Evolutionary conservation across 1,140 invertebrate genomes (phyloP), one percentile per base, ranked within the genome.

Genomic region (Zaprionus ornatus): DNA sequence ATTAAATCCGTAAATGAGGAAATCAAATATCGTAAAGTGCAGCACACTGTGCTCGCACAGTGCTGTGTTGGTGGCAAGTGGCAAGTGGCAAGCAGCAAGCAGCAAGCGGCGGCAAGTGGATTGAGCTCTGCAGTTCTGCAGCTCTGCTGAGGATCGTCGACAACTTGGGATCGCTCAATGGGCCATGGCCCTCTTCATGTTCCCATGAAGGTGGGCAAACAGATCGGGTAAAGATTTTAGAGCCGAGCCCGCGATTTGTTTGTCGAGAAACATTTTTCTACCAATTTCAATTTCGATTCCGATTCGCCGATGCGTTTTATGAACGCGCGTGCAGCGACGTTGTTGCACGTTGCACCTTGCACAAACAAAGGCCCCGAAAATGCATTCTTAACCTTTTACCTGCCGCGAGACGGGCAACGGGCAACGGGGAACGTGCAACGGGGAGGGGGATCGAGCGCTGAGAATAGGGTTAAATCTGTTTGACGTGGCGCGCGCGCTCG

Each of bases 1-100:
- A 90, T 90, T 90, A 90, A 90, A 90, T 90, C 85, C 85, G 85
- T 90, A 90, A 90, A 90, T 90, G 85, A 90, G 85, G 85, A 90
- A 90, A 90, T 90, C 85, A 90, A 90, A 90, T 90, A 90, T 90
- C 85, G 76, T 90, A 90, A 90, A 90, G 85, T 90, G 84, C 83
- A 77, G 15, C 40, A 37, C 40, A 45, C 83, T 77, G 82, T 68
- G 67, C 40, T 42, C 5, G 56, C n/a, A n/a, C n/a, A n/a, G n/a
- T n/a, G n/a, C 66, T 65, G 64, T 82, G 80, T 80, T 87, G 83
- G 83, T 88, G 83, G 84, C 84, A 83, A 69, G 76, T 79, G 63
- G 80, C 60, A 48, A 82, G 63, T 40, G 15, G 52, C 64, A 62
- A 56, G 13, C 59, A 15, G 48, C 48, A 40, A 56, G 13, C 59